Evolutionary conservation across 2,797 vertebrate genomes (phyloP).

Genomic region (Carduelis carduelis): DNA sequence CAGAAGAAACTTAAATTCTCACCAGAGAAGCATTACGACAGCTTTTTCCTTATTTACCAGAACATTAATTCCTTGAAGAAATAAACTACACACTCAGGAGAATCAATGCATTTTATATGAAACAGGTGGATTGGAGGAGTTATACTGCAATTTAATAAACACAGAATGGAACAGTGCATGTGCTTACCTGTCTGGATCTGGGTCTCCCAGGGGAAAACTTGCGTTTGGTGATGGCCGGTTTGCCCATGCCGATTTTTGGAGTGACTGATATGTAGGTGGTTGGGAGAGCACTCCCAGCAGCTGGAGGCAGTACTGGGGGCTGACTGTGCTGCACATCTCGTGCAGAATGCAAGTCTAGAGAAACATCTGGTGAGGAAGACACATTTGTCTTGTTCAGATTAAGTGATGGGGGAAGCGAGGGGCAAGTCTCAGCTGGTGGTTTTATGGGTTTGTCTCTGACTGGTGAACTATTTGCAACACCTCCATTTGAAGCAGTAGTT

Average conservation of each 20-base stretch:
- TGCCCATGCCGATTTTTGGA: constrained; percentile 97
- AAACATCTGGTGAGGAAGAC: constrained; percentile 65
- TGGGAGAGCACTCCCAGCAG: constrained; percentile 75
- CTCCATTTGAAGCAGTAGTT: constrained; percentile 72
- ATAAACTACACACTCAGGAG: not conserved
- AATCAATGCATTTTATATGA: not conserved
- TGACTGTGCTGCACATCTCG: constrained; percentile 71
- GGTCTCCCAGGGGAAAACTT: constrained; percentile 96
- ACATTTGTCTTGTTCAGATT: constrained; percentile 53
- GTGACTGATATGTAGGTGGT: constrained; percentile 88
- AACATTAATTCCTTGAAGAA: not conserved
- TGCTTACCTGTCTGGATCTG: constrained; percentile 89
- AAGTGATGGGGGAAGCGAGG: constrained; percentile 17
- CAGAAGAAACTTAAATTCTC: not conserved
- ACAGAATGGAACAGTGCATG: not conserved
- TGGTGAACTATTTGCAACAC: constrained; percentile 72
- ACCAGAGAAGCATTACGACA: not conserved
- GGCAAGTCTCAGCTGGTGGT: constrained; percentile 70
- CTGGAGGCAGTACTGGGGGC: constrained; percentile 51
- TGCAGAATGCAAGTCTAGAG: constrained; percentile 71
- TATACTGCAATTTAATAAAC: not conserved
- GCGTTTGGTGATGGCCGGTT: constrained; percentile 95
- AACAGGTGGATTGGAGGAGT: not conserved
- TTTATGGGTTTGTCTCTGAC: constrained; percentile 80
- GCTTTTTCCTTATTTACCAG: not conserved